Percentiles rank a stretch among this genome's conserved stretches.
Evolutionary conservation across 1,140 invertebrate genomes (phyloP).

Genomic region (Epicauta chinensis): DNA sequence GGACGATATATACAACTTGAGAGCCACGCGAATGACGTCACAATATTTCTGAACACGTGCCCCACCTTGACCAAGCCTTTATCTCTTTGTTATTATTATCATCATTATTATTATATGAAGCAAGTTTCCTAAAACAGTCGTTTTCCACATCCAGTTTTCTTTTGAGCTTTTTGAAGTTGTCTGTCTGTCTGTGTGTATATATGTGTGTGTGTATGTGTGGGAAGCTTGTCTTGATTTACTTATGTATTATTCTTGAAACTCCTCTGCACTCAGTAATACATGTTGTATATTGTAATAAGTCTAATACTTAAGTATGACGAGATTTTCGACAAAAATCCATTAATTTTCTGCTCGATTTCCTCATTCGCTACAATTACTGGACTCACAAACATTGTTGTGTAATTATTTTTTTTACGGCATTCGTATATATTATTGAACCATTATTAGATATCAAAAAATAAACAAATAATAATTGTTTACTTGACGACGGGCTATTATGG

Average conservation of each 20-base stretch:
- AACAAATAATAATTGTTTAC: too few species aligned
- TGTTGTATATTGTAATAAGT: too few species aligned
- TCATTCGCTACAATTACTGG: too few species aligned
- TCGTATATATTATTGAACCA: too few species aligned
- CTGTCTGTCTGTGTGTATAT: too few species aligned
- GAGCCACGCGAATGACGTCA: slow-evolving; percentile 30
- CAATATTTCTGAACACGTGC: slow-evolving; percentile 31
- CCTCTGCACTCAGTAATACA: background rate
- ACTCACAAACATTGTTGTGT: too few species aligned
- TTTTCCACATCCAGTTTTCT: slow-evolving; percentile 20
- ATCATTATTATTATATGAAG: slow-evolving; percentile 9
- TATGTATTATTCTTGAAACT: slow-evolving; percentile 18
- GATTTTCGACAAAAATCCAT: too few species aligned
- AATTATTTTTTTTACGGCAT: too few species aligned
- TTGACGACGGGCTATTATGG: too few species aligned
- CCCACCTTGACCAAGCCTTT: slow-evolving; percentile 35
- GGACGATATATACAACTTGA: slow-evolving; percentile 19
- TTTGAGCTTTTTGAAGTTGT: slow-evolving; percentile 16
- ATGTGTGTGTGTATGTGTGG: slow-evolving; percentile 14
- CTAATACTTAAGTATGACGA: too few species aligned
- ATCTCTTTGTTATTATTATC: slow-evolving; percentile 21
- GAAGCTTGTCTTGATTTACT: slow-evolving; percentile 22
- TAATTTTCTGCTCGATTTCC: too few species aligned
- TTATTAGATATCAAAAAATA: too few species aligned
- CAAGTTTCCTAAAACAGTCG: slow-evolving; percentile 34